Percentiles rank a stretch among this genome's conserved stretches.
Conservation (phyloP, 2,888 invertebrate species). For the Eucera pruinosa region DNA sequence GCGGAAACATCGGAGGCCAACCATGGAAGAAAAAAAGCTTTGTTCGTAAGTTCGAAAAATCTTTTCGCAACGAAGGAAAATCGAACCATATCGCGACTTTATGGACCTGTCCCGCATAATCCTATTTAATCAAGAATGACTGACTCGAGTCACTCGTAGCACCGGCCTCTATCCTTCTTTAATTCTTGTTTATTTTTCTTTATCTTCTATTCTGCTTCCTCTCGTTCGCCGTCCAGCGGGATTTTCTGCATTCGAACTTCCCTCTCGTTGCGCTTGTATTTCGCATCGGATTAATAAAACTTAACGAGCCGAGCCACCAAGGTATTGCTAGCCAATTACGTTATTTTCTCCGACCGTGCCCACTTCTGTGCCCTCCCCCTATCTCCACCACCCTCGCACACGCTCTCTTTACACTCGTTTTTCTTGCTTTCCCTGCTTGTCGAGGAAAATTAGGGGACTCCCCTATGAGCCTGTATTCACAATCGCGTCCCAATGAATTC, state of each 20-base stretch:
- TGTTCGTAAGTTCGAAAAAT: constrained; percentile 39
- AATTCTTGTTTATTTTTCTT: not conserved
- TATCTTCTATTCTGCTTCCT: not conserved
- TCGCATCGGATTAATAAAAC: constrained; percentile 72
- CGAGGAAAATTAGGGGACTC: constrained; percentile 28
- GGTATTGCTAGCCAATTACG: constrained; percentile 67
- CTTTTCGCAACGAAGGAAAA: constrained; percentile 45
- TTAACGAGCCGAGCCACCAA: constrained; percentile 64
- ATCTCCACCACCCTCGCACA: not conserved
- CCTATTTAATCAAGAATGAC: constrained; percentile 71
- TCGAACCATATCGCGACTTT: constrained; percentile 50
- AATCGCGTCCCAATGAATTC: constrained; percentile 10
- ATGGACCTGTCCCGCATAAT: constrained; percentile 53
- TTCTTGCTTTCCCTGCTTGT: constrained; percentile 20
- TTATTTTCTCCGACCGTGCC: constrained; percentile 64
- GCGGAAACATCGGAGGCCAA: constrained; percentile 69
- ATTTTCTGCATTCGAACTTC: constrained; percentile 54
- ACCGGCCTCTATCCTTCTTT: constrained; percentile 26
- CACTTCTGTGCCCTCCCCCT: constrained; percentile 37
- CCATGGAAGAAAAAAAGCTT: constrained; percentile 42
- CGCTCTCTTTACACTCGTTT: constrained; percentile 17
- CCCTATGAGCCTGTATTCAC: not conserved
- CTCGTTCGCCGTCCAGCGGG: constrained; percentile 13
- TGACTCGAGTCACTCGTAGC: constrained; percentile 43
- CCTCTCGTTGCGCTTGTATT: constrained; percentile 39